A percentile compares a stretch with the other conserved stretches of the same genome.
Conservation (phyloP, 2,888 invertebrate genomes). For the Shargacucullia verbasci region DNA sequence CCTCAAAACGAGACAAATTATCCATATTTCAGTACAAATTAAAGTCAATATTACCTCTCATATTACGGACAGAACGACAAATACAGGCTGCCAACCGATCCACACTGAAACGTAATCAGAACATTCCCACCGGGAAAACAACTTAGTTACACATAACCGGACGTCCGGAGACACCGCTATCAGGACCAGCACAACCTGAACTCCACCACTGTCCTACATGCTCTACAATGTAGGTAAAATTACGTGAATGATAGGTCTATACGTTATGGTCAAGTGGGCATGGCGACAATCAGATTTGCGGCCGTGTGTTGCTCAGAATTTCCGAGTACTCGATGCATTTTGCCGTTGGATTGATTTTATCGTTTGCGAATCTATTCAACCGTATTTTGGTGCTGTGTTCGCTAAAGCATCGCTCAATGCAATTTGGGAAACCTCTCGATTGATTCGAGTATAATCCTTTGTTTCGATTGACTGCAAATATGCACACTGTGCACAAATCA, state of each 20-base stretch:
- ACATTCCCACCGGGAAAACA: conserved; percentile 60
- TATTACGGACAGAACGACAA: conserved; percentile 26
- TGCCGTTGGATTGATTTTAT: conserved; percentile 48
- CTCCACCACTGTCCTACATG: conserved; percentile 23
- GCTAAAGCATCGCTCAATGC: conserved; percentile 1
- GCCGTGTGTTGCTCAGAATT: conserved; percentile 35
- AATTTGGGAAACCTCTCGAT: no score
- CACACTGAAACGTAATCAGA: conserved; percentile 56
- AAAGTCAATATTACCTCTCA: neutral
- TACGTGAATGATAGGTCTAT: conserved; percentile 28
- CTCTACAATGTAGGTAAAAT: conserved; percentile 7
- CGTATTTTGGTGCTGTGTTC: conserved; percentile 14
- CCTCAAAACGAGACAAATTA: no score
- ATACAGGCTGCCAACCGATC: conserved; percentile 34
- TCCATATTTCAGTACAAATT: no score
- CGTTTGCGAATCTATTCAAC: conserved; percentile 25
- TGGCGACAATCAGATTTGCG: conserved; percentile 59
- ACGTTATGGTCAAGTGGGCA: conserved; percentile 33
- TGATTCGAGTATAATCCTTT: no score
- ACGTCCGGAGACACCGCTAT: conserved; percentile 53
- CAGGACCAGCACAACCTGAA: conserved; percentile 39
- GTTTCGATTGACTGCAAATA: no score
- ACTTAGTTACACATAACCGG: conserved; percentile 63
- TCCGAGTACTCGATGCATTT: conserved; percentile 44
- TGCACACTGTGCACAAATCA: no score